phyloP scores from a whole-genome alignment of 2,888 invertebrate species.

The Steinernema hermaphroditum region DNA sequence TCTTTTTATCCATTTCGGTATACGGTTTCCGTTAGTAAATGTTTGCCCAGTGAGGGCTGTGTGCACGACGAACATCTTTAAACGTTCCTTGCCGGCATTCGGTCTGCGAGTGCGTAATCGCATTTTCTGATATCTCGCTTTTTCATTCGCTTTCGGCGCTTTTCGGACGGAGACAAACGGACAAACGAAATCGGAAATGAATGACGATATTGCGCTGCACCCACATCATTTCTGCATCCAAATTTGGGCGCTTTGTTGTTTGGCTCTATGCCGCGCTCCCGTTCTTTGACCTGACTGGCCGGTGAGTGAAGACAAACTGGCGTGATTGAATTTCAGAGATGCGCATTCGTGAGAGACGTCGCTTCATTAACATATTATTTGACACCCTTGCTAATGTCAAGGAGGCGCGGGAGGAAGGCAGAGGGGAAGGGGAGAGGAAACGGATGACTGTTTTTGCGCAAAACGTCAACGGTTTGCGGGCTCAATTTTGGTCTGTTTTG shows the following conservation, averaged over 20 bases:
- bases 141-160: not conserved
- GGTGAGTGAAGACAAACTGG: no score
- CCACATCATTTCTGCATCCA: not conserved
- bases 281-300: no score
- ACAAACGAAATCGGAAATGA: not conserved
- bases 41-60: not conserved
- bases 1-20: not conserved
- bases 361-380: no score
- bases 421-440: no score
- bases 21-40: not conserved
- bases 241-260: not conserved
- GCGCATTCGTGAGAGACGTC: no score
- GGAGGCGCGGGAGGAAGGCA: no score
- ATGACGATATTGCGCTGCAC: not conserved
- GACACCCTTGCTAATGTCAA: no score
- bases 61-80: not conserved
- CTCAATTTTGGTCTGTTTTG: no score
- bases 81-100: not conserved
- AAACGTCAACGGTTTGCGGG: no score
- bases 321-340: no score
- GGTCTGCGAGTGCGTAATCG: not conserved
- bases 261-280: not conserved
- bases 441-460: no score
- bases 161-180: not conserved
- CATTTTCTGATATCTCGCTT: slow-evolving; percentile 7